Percentiles rank a stretch among this genome's conserved stretches.
Conservation (phyloP, 2,113 vertebrate species). For the Rhea americana region DNA sequence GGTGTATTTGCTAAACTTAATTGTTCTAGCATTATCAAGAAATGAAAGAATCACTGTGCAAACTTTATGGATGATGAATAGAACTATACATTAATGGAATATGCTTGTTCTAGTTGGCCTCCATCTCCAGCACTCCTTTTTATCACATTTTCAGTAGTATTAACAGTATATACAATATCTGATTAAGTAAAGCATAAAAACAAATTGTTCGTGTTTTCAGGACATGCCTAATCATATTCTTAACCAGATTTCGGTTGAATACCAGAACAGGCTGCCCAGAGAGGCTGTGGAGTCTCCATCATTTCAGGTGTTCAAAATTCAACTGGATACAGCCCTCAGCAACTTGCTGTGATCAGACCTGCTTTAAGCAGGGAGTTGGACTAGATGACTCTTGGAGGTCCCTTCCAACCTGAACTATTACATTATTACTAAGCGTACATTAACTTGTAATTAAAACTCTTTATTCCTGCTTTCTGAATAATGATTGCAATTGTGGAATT, state of each 20-base stretch:
- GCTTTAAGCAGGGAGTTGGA: not conserved
- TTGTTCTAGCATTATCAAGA: not conserved
- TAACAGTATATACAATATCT: not conserved
- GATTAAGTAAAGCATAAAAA: not conserved
- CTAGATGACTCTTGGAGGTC: not conserved
- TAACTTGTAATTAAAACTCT: not conserved
- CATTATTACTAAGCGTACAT: not conserved
- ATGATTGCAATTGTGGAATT: not conserved
- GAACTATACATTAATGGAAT: not conserved
- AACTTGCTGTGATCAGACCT: not conserved
- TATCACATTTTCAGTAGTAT: not conserved
- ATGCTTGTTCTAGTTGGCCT: not conserved
- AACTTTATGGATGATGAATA: not conserved
- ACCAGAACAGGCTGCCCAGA: not conserved
- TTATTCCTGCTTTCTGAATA: conserved; percentile 13
- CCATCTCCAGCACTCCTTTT: not conserved
- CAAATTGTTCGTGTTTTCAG: not conserved
- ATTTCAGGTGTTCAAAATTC: not conserved
- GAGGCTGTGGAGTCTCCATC: not conserved
- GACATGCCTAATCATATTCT: not conserved
- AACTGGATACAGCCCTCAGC: not conserved
- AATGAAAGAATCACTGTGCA: not conserved
- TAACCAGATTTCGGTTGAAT: not conserved
- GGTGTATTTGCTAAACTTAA: not conserved
- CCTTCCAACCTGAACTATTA: not conserved